phyloP scores from a whole-genome alignment of 2,888 invertebrate species.

The Apamea monoglypha region DNA sequence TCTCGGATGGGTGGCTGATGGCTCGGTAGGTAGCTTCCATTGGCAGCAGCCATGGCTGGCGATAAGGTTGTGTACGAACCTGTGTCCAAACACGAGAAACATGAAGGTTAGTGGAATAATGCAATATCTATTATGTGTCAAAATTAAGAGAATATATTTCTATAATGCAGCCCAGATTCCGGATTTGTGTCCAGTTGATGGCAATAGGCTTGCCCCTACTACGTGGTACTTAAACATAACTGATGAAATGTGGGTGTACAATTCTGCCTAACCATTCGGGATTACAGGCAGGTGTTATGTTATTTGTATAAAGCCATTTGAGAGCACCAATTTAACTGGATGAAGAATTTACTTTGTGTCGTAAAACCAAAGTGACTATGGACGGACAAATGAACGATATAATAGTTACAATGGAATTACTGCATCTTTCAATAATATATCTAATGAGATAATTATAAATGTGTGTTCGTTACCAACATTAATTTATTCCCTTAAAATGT shows the following conservation, averaged over 20 bases:
- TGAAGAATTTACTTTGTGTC: background rate
- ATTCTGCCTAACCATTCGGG: background rate
- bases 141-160: background rate
- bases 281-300: background rate
- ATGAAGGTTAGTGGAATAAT: slow-evolving; percentile 68
- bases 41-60: slow-evolving; percentile 68
- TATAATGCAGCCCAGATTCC: background rate
- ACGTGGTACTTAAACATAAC: background rate
- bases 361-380: background rate
- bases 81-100: slow-evolving; percentile 69
- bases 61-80: slow-evolving; percentile 72
- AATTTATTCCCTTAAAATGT: background rate
- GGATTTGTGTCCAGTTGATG: background rate
- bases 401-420: background rate
- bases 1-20: slow-evolving; percentile 11
- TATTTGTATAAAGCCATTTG: background rate
- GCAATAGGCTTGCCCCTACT: background rate
- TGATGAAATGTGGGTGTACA: background rate
- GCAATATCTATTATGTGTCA: background rate
- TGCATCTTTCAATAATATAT: background rate
- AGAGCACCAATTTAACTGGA: background rate
- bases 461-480: no score
- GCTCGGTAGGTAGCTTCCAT: slow-evolving; percentile 37
- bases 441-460: background rate
- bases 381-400: background rate